Evolutionary conservation across 2,797 vertebrate species (phyloP).

Genomic region (Tenualosa ilisha): DNA sequence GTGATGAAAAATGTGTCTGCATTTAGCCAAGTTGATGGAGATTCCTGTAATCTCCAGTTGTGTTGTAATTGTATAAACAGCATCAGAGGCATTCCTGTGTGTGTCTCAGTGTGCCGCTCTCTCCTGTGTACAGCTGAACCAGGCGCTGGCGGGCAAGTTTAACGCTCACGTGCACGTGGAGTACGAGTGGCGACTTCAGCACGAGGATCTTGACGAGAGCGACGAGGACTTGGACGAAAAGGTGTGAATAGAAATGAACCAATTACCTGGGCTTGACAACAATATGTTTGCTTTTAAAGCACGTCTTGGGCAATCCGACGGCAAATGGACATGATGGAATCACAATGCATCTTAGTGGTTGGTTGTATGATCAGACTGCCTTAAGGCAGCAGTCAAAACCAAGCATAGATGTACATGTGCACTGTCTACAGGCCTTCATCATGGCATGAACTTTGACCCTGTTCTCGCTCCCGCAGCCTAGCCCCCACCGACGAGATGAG

Average conservation of each 20-base stretch:
- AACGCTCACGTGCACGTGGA: conserved; percentile 97
- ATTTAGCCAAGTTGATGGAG: too few relatives aligned
- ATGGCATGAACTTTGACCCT: not conserved
- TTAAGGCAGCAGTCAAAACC: not conserved
- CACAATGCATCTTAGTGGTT: too few relatives aligned
- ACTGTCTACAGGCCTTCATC: too few relatives aligned
- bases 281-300: too few relatives aligned
- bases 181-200: conserved; percentile 96
- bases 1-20: not conserved
- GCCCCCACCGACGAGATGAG: conserved; percentile 92
- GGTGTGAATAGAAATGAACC: conserved; percentile 61
- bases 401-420: conserved; percentile 29
- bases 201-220: conserved; percentile 95
- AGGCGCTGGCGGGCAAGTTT: conserved; percentile 92
- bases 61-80: not conserved
- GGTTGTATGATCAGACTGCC: too few relatives aligned
- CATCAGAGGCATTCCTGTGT: too few relatives aligned
- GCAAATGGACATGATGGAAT: too few relatives aligned
- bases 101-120: not conserved
- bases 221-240: conserved; percentile 98
- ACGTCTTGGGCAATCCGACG: too few relatives aligned
- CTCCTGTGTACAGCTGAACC: conserved; percentile 78
- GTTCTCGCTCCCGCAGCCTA: conserved; percentile 76
- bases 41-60: not conserved
- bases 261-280: too few relatives aligned